Conservation (phyloP, 2,113 vertebrate species). For the Meles meles region DNA sequence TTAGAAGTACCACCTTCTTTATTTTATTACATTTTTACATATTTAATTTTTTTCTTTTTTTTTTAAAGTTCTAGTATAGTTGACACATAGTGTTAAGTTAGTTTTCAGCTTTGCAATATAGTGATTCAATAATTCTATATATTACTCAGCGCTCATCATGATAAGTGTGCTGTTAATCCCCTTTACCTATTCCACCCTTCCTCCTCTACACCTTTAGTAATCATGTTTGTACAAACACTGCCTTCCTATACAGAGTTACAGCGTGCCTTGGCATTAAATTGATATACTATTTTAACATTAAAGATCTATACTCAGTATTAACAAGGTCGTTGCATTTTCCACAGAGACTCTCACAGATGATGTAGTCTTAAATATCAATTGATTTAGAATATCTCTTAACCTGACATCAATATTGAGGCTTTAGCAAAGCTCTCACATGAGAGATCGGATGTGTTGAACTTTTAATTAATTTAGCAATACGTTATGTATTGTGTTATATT, state of each 20-base stretch:
- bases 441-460: conserved; percentile 24
- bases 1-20: not conserved
- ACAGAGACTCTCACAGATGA: conserved; percentile 36
- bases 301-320: conserved; percentile 43
- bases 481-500: not conserved
- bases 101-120: not conserved
- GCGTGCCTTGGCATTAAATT: not conserved
- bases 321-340: conserved; percentile 68
- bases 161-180: not conserved
- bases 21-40: not conserved
- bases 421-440: conserved; percentile 60
- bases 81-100: not conserved
- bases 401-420: conserved; percentile 67
- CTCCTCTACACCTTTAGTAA: not conserved
- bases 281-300: conserved; percentile 21
- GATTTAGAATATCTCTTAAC: conserved; percentile 75
- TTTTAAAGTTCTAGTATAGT: not conserved
- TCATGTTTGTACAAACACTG: not conserved
- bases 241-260: not conserved
- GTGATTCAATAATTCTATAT: not conserved
- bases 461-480: not conserved
- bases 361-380: conserved; percentile 76
- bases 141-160: not conserved
- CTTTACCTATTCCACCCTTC: not conserved
- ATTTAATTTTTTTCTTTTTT: not conserved